Conservation (phyloP, 2,797 vertebrate genomes). For the Capromys pilorides region DNA sequence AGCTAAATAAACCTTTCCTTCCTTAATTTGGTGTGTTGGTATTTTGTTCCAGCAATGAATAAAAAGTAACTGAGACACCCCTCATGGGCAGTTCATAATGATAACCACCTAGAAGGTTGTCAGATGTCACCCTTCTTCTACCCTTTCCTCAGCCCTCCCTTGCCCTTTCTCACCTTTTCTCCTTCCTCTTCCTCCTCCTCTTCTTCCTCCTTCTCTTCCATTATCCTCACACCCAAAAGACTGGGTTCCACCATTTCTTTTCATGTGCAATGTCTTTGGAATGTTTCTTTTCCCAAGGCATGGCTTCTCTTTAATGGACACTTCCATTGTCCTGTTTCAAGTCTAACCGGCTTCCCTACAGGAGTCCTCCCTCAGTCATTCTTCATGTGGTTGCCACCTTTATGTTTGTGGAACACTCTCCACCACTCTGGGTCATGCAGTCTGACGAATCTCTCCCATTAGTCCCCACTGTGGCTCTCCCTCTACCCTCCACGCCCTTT, state of each 20-base stretch:
- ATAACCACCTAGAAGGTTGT: not conserved
- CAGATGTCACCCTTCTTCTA: not conserved
- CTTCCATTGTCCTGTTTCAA: not conserved
- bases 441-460: not conserved
- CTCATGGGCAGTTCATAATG: not conserved
- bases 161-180: not conserved
- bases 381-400: rapidly evolving
- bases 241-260: not conserved
- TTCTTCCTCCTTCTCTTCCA: not conserved
- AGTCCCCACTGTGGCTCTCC: not conserved
- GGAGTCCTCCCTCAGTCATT: not conserved
- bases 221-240: not conserved
- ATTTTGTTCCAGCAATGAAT: too few species aligned
- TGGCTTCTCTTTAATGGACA: not conserved
- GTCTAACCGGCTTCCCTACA: not conserved
- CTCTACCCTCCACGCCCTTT: not conserved
- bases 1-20: too few species aligned
- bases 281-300: not conserved
- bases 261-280: not conserved
- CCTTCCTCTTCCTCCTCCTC: not conserved
- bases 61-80: too few species aligned
- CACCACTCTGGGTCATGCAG: not conserved
- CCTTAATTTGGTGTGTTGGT: too few species aligned
- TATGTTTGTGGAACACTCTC: not conserved
- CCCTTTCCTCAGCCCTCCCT: not conserved